Percentiles rank a stretch among this genome's conserved stretches.
Conservation (phyloP, 2,888 invertebrate species). For the Chrysolina haemoptera region DNA sequence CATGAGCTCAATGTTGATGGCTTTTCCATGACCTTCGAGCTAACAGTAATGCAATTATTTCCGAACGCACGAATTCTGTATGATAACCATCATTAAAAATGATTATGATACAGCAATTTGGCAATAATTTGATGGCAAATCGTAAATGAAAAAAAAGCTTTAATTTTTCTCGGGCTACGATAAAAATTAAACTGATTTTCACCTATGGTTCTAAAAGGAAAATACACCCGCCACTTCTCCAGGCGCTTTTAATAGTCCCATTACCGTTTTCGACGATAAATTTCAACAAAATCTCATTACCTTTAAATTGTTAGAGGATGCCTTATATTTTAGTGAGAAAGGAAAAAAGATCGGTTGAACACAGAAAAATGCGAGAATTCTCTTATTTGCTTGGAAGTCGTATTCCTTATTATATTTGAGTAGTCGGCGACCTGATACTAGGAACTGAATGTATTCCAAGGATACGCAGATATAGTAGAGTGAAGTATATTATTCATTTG, state of each 20-base stretch:
- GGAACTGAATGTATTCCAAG: too few relatives aligned
- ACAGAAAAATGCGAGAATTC: background rate
- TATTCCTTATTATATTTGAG: background rate
- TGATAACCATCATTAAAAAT: too few relatives aligned
- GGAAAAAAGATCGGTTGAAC: background rate
- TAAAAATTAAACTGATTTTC: background rate
- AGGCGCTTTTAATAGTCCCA: conserved; percentile 5
- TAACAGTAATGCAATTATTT: too few relatives aligned
- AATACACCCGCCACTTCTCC: conserved; percentile 4
- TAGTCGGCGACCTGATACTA: background rate
- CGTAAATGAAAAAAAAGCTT: background rate
- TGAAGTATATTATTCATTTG: too few relatives aligned
- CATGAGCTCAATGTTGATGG: too few relatives aligned
- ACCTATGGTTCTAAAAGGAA: conserved; percentile 5
- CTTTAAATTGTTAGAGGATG: conserved; percentile 17
- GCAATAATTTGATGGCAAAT: too few relatives aligned
- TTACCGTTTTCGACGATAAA: conserved; percentile 11
- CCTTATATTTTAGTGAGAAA: conserved; percentile 8
- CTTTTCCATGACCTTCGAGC: too few relatives aligned
- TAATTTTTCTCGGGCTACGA: background rate
- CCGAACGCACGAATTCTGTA: too few relatives aligned
- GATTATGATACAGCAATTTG: too few relatives aligned
- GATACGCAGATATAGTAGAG: too few relatives aligned
- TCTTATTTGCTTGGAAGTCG: background rate
- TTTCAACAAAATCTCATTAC: conserved; percentile 6